Base-by-base conservation (phyloP, 1,140 invertebrate species). In the Cheumatopsyche charites region DNA sequence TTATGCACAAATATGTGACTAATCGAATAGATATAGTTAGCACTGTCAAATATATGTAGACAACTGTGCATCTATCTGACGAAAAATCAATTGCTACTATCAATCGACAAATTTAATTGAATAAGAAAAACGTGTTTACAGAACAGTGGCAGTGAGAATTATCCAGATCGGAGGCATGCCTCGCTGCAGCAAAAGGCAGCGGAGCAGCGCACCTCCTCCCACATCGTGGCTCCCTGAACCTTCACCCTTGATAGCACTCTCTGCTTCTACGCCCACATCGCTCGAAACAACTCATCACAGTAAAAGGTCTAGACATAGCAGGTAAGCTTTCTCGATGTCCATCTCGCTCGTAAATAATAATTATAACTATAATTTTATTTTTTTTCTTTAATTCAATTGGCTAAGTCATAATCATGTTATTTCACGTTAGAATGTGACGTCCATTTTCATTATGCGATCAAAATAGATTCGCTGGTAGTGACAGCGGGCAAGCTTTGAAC, bases 181-280 rank as follows among this genome's bases (percentile, higher is more conserved):
- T 68, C 82, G 82, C 63, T 84, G 82, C 79, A 83, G 82, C 75
- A 84, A 84, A 75, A 79, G 83, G 65, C 82, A 82, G 73, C 81
- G 82, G 15, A 76, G 80, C 61, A 76, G 67, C 47, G 75, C 77
- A 55, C 78, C 67, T 79, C 79, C 76, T 75, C 63, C 74, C 55
- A 21, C 74, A 26, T 19, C 55, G 6, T 58, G 55, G 55, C 55
- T 58, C 13, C 47, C 15, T 79, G 80, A 1, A 73, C 82, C 29
- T 68, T 82, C 74, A 78, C 80, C 6, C 79, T 79, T 26, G 11
- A 68, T 42, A 19, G n/a, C 66, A 55, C 21, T 68, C 36, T 55
- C 66, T 13, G 49, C 47, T 11, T 78, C 82, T 58, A 82, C 83
- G 41, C 70, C 66, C 43, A 43, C 79, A 82, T 58, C 63, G 7